Percentiles rank a stretch among this genome's conserved stretches.
Conservation (phyloP, 2,888 invertebrate genomes). For the Seira ritae region DNA sequence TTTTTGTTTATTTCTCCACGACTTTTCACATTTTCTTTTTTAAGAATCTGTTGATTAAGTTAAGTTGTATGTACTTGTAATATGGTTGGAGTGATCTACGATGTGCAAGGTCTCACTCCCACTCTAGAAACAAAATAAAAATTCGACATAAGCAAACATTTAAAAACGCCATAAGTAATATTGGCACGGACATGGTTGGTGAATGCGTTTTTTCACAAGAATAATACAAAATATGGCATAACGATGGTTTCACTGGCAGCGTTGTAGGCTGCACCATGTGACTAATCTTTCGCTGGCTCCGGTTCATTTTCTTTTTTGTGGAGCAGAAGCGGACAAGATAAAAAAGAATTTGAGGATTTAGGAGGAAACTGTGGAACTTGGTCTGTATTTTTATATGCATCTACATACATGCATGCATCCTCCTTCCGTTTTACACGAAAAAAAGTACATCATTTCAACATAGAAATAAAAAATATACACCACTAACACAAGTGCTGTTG, state of each 20-base stretch:
- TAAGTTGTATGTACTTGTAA: no score
- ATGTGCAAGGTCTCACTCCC: no score
- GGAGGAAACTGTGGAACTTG: background rate
- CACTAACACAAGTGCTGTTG: background rate
- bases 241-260: background rate
- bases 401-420: background rate
- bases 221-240: constrained; percentile 14
- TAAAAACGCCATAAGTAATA: background rate
- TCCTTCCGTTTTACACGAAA: background rate
- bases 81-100: no score
- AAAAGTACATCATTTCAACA: background rate
- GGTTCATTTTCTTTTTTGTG: no score
- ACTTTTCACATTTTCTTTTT: no score
- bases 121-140: no score
- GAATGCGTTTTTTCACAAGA: background rate
- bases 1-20: no score
- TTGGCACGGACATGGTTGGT: constrained; percentile 14
- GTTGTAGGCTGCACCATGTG: background rate
- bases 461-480: background rate
- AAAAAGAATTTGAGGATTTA: background rate
- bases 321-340: no score
- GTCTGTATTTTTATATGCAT: background rate
- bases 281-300: background rate
- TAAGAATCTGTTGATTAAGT: no score
- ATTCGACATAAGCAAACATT: no score